Evolutionary conservation across 2,888 invertebrate species (phyloP), one percentile per base, ranked within the genome.

Genomic region (Frankliniella fusca): DNA sequence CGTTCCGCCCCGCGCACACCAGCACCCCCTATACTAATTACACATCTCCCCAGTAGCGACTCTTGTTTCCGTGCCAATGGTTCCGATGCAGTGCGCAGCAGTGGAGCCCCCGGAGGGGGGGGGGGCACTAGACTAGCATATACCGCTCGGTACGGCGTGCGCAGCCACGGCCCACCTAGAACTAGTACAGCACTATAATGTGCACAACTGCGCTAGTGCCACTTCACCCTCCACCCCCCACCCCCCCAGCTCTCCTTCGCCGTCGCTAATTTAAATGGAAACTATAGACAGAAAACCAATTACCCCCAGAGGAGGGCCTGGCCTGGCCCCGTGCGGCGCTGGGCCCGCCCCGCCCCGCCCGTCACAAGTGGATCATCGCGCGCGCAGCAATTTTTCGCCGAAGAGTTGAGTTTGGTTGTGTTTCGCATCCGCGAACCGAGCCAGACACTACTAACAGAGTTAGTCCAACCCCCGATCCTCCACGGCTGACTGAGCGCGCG

Each of bases 61-160:
- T 76, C 70, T 76, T 23, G 70, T 27, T 76, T 76, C 70, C 70
- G 70, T 76, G 70, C 70, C 70, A 76, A 76, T 76, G 70, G 27
- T 10, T 76, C 23, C 70, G 70, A 76, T 23, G 70, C 70, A 61
- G 61, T 27, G 23, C 23, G 23, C 23, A n/a, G 23, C 38, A 38
- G 38, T 5, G 38, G 38, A 38, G 2, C 70, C 9, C 70, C 1
- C 23, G 54, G 23, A 23, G 23, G 65, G 65, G 65, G 15, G 3
- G 20, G 70, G 70, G 70, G 15, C 54, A 54, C 54, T 54, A 15
- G 54, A 54, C 54, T 54, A 15, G 54, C 18, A 20, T 20, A 15
- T 15, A 15, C 18, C 54, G 54, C 54, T 54, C 54, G 54, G 38
- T 38, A 11, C 61, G 18, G 20, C 54, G 54, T 12, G 54, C 54